A percentile compares a stretch with the other conserved stretches of the same genome.
phyloP scores from a whole-genome alignment of 2,888 invertebrate genomes.

The Meta bourneti region DNA sequence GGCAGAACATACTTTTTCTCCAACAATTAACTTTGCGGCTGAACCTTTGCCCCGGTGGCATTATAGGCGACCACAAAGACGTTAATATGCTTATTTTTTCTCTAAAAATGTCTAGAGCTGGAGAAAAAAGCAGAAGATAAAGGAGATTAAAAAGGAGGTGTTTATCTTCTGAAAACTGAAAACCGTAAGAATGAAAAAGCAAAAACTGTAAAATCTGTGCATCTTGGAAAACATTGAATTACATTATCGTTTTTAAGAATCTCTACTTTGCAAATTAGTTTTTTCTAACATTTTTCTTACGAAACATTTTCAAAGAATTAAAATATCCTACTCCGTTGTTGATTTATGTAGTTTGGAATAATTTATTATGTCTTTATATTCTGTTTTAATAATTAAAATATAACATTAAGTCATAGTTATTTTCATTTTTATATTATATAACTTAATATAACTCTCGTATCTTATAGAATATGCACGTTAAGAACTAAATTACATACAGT shows the following conservation, averaged over 20 bases:
- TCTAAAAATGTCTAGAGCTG: background rate
- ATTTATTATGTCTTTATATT: too few species aligned
- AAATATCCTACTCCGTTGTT: too few species aligned
- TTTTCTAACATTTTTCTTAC: background rate
- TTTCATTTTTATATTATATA: too few species aligned
- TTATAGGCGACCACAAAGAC: background rate
- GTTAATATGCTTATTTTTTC: background rate
- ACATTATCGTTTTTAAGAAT: background rate
- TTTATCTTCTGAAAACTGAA: background rate
- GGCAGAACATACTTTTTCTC: background rate
- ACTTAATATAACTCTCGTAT: too few species aligned
- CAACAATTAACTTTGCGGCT: background rate
- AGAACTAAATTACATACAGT: too few species aligned
- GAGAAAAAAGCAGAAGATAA: background rate
- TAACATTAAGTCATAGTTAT: too few species aligned
- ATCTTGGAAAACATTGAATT: background rate
- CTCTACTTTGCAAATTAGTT: background rate
- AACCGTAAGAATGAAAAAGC: background rate
- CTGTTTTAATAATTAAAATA: too few species aligned
- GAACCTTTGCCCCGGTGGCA: background rate
- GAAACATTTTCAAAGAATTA: background rate
- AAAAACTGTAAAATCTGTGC: background rate
- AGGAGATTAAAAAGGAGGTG: background rate
- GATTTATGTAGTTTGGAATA: too few species aligned
- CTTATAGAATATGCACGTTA: too few species aligned